A percentile compares a stretch with the other conserved stretches of the same genome.
These are phyloP conservation scores for Aptenodytes patagonicus DNA, from an alignment of 2,113 vertebrate genomes.

Conservation along the genomic window DNA sequence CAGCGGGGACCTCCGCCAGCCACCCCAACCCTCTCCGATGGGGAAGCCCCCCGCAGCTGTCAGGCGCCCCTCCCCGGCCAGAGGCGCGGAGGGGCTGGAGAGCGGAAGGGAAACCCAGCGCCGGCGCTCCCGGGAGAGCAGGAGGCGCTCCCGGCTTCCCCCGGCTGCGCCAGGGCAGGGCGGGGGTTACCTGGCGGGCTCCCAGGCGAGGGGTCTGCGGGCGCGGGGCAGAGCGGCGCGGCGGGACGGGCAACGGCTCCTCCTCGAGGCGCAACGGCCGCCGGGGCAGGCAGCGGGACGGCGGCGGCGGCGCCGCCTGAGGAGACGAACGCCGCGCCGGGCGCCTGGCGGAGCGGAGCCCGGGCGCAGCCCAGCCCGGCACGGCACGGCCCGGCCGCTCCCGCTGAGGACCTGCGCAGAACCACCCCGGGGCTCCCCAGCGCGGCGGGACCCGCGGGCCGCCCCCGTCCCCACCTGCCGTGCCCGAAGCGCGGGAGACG, in stretches of 20 bases:
- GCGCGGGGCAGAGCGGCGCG: background rate
- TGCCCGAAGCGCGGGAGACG: background rate
- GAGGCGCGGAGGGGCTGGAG: background rate
- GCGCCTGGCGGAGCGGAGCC: no score
- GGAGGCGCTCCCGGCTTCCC: background rate
- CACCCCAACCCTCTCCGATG: accelerated
- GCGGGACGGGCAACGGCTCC: background rate
- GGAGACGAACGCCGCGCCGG: no score
- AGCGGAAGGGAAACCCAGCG: background rate
- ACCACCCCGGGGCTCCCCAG: no score
- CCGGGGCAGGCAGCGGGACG: no score
- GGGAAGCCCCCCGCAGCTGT: background rate
- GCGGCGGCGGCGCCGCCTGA: no score
- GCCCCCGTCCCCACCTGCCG: no score
- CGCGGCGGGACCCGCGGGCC: no score
- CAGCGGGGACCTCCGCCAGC: background rate
- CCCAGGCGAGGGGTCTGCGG: background rate
- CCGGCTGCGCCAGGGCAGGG: background rate
- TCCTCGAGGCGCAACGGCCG: background rate
- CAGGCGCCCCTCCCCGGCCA: background rate
- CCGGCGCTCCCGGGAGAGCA: background rate
- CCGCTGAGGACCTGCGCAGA: no score
- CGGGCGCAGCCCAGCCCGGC: no score
- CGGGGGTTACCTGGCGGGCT: slow-evolving; percentile 36
- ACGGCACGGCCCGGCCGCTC: no score